These are phyloP conservation scores for Montipora sp. DNA, from an alignment of 64 coral and sea anemone species.

Conservation along the genomic window DNA sequence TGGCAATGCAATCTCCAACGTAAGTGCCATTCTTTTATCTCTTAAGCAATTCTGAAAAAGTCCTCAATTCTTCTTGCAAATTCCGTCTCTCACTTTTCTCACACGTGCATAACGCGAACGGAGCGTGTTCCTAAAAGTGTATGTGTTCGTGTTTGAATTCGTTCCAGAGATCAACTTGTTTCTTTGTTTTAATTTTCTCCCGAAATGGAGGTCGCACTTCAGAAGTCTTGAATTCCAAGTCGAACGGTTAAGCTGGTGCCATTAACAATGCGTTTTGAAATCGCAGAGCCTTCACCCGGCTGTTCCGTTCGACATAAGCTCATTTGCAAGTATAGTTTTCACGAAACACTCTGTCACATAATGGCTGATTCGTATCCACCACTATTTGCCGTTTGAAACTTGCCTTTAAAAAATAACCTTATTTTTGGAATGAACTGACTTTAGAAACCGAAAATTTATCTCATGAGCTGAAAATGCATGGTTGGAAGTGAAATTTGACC, in stretches of 20 bases:
- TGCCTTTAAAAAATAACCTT: too few relatives aligned
- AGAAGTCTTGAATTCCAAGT: neutral
- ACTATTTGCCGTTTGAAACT: neutral
- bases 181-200: neutral
- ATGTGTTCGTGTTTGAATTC: neutral
- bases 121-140: too few relatives aligned
- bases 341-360: neutral
- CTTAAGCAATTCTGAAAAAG: neutral
- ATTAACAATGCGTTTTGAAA: neutral
- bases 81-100: neutral
- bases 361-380: too few relatives aligned
- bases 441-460: too few relatives aligned
- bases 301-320: neutral
- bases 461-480: too few relatives aligned
- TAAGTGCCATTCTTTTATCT: neutral
- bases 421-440: too few relatives aligned
- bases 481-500: too few relatives aligned
- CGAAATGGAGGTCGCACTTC: neutral
- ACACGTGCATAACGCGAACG: too few relatives aligned
- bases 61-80: neutral
- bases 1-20: constrained; percentile 32
- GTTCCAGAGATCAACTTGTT: neutral
- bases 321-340: neutral
- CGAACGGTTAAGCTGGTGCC: neutral
- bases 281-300: neutral